Evolutionary conservation across 2,113 vertebrate genomes (phyloP), one percentile per base, ranked within the genome.

Genomic region (Rutilus rutilus): DNA sequence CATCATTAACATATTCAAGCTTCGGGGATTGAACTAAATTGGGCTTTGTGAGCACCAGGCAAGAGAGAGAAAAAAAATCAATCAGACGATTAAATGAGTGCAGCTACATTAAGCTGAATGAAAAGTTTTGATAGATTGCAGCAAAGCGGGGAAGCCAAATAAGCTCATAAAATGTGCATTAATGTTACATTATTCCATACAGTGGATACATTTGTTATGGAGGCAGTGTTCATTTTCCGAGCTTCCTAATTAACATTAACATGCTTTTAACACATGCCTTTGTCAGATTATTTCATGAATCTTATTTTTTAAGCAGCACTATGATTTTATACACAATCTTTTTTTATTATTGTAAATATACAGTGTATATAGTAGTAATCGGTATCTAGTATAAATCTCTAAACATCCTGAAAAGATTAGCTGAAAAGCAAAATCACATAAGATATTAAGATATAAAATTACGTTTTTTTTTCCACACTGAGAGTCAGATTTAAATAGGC

Each of bases 1-100:
- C 78, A 50, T 42, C 30, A 89, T 91, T 90, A 91, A 83, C 88
- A 91, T 93, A 89, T 93, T 87, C 84, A 89, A 59, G 85, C 89
- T 89, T 65, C 82, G 47, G 84, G 62, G 87, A 78, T 87, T 86
- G 60, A 89, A 90, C 87, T 87, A 86, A 91, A 92, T 91, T 85
- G 86, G 76, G 67, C 57, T 84, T 86, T 67, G 57, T 85, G 78
- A 84, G 71, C 71, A 80, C 86, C 90, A 91, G 60, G 12, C 75
- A 54, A 21, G 50, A 67, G 27, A 54, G 19, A 77, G 54, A 10
- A 11, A 30, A 82, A 65, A 84, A 92, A 91, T 92, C 87, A 88
- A 88, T 90, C 88, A 82, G 76, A 85, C 82, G 89, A 87, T 91
- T 92, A 90, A 91, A 92, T 76, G 59, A 88, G 85, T 73, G 75